A percentile compares a stretch with the other conserved stretches of the same genome.
Conservation (phyloP, 2,888 invertebrate species). For the Brassicogethes aeneus region DNA sequence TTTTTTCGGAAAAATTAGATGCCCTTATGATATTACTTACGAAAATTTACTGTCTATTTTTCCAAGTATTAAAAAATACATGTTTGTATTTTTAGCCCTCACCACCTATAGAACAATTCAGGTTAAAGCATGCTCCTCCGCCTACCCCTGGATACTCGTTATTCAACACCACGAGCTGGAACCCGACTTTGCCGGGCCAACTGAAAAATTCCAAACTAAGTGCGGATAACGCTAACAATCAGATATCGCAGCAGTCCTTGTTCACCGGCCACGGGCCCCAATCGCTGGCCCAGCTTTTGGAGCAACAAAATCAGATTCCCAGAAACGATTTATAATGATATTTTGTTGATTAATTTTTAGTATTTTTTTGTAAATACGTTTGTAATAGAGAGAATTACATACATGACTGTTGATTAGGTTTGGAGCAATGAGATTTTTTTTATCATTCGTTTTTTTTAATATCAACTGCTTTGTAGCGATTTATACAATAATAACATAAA, state of each 20-base stretch:
- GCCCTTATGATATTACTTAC: too few relatives aligned
- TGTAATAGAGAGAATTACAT: too few relatives aligned
- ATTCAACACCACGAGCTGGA: conserved; percentile 39
- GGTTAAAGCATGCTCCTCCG: background rate
- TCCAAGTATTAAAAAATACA: conserved; percentile 6
- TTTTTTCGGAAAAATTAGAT: too few relatives aligned
- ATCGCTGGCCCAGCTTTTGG: conserved; percentile 68
- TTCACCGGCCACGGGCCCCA: conserved; percentile 69
- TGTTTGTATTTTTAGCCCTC: conserved; percentile 2
- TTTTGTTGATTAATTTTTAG: too few relatives aligned
- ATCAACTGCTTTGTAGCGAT: too few relatives aligned
- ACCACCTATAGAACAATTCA: background rate
- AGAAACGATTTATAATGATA: conserved; percentile 26
- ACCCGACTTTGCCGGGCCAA: conserved; percentile 34
- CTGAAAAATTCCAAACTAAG: conserved; percentile 23
- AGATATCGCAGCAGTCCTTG: conserved; percentile 50
- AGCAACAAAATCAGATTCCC: conserved; percentile 52
- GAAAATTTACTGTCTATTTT: background rate
- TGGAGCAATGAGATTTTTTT: too few relatives aligned
- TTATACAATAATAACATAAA: too few relatives aligned
- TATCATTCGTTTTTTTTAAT: too few relatives aligned
- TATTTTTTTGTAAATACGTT: too few relatives aligned
- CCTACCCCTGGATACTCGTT: conserved; percentile 34
- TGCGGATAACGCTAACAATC: conserved; percentile 12
- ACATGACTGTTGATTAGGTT: too few relatives aligned